Evolutionary conservation across 2,113 vertebrate species (phyloP), one percentile per base, ranked within the genome.

Genomic region (Colossoma macropomum): DNA sequence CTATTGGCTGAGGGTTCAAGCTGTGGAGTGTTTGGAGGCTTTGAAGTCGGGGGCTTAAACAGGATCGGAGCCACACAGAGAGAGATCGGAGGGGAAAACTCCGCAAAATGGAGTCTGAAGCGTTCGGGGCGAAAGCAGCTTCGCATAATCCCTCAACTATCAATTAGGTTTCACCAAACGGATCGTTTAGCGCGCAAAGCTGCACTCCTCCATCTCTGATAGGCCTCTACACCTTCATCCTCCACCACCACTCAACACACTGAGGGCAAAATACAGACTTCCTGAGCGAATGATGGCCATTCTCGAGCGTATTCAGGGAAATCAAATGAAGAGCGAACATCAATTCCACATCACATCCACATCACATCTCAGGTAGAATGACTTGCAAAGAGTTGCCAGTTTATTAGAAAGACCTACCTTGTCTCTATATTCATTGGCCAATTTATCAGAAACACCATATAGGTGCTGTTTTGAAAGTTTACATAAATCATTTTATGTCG

Each of bases 31-130:
- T 82, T 79, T 50, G 25, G 73, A 82, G 63, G 56, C 86, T 87
- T 87, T 84, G 86, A 83, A 83, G 81, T 75, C 21, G n/a, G 30
- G 72, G 60, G 84, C 76, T 85, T 81, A 88, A 66, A 84, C 69
- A 81, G 75, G 84, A 84, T 87, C 59, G 73, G 62, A 68, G 81
- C 78, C 71, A 72, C 72, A 84, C 69, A 79, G 81, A 65, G 63
- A 65, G 59, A 65, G 27, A 71, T 23, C 30, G 23, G 17, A 28
- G 11, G 45, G 69, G 52, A 75, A 77, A 79, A 70, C 48, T 81
- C 59, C 77, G 80, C 75, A 79, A 81, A 79, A 81, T 76, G 83
- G 38, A 75, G 77, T 70, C 65, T 50, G 65, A 69, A 76, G 80
- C 70, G 79, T 84, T 79, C 71, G 79, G 62, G 63, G 70, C 27